Conservation (phyloP, 1,140 invertebrate genomes). For the Pseudomyrmex sp. region DNA sequence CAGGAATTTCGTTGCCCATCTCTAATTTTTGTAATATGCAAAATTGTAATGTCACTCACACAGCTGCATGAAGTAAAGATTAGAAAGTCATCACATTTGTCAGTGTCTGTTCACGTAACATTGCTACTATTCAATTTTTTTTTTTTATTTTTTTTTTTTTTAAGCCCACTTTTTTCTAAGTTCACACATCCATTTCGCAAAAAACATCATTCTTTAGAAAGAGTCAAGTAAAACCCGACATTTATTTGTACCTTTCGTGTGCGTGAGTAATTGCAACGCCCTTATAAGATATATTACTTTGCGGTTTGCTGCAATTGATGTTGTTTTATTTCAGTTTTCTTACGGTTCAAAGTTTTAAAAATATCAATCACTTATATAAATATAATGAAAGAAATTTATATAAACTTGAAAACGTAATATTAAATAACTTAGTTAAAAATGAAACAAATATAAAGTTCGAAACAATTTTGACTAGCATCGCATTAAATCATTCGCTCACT, state of each 20-base stretch:
- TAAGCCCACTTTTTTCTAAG: slow-evolving; percentile 66
- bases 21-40: slow-evolving; percentile 34
- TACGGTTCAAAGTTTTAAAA: no score
- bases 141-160: slow-evolving; percentile 47
- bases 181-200: slow-evolving; percentile 58
- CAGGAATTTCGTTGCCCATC: neutral
- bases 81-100: slow-evolving; percentile 42
- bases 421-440: no score
- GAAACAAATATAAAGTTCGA: no score
- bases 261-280: neutral
- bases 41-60: slow-evolving; percentile 17
- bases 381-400: no score
- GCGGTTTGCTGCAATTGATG: no score
- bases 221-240: slow-evolving; percentile 59
- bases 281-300: no score
- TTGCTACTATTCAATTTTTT: slow-evolving; percentile 66
- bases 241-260: neutral
- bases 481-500: no score
- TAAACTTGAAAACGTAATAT: no score
- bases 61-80: slow-evolving; percentile 13
- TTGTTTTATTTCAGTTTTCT: no score
- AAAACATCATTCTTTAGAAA: slow-evolving; percentile 67
- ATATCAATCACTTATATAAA: no score
- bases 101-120: slow-evolving; percentile 61
- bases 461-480: no score